Evolutionary conservation across 2,888 invertebrate species (phyloP), one percentile per base, ranked within the genome.

Genomic region (Tachina grossa): DNA sequence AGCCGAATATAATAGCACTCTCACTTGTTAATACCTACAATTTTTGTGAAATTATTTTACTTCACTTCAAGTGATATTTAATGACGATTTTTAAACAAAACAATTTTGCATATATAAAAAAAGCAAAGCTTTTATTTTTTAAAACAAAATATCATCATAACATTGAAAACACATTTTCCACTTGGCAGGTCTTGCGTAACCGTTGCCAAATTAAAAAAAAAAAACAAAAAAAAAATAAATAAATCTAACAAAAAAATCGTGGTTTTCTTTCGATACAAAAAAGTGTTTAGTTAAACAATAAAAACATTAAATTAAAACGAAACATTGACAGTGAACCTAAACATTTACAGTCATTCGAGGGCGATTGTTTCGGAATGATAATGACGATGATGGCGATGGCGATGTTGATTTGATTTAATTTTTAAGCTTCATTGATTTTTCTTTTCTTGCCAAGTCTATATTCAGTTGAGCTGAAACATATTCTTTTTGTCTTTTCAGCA

Each of bases 141-240:
- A 22, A 14, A 22, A 45, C 4, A 66, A 66, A 66, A 45, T 77
- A 78, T 79, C 47, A 55, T 75, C 47, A 55, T 75, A 83, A 76
- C 85, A 85, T 85, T 85, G 85, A 85, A 83, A 85, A 83, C 79
- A 83, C 79, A 85, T 85, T 85, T 85, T 85, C 85, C 85, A 85
- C 85, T 79, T 85, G 85, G 83, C 83, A 85, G 59, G 71, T 85
- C 85, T 85, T 85, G 85, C 85, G 83, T 85, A 85, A 85, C 85
- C 83, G 65, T 72, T 75, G 57, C 22, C 85, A 57, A 85, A 82
- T 82, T 55, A 59, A 82, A 82, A 82, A 75, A 47, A 22, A 53
- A 71, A 31, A 68, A 61, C n/a, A n/a, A n/a, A n/a, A n/a, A n/a
- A n/a, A 47, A 74, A 53, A 8, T 22, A 55, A 47, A 77, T 51